A percentile compares a stretch with the other conserved stretches of the same genome.
phyloP scores from a whole-genome alignment of 2,797 vertebrate species.

The Sylvia borin region DNA sequence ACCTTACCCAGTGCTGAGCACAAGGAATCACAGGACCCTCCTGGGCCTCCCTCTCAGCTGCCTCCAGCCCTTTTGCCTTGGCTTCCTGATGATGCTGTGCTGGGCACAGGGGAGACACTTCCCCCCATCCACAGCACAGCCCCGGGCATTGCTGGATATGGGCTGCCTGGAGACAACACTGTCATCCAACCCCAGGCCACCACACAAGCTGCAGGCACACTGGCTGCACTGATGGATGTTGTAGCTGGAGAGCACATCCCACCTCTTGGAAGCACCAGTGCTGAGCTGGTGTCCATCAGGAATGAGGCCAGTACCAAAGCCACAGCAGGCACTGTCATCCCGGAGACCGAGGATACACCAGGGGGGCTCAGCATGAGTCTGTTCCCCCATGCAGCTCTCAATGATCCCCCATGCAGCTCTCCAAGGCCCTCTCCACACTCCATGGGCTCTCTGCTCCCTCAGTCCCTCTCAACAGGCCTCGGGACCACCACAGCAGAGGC shows the following conservation, averaged over 20 bases:
- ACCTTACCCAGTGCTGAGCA: rapidly evolving
- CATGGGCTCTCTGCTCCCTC: background rate
- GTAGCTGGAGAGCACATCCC: background rate
- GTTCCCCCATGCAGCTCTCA: rapidly evolving
- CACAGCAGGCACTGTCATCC: background rate
- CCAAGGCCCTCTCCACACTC: rapidly evolving
- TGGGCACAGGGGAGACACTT: rapidly evolving
- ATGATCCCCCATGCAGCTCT: background rate
- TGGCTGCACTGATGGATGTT: rapidly evolving
- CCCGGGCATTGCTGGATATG: background rate
- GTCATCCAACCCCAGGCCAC: background rate
- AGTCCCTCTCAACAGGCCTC: background rate
- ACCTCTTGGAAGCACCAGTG: background rate
- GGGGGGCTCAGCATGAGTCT: background rate
- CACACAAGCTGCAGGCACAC: rapidly evolving
- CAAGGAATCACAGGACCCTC: rapidly evolving
- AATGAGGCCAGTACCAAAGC: background rate
- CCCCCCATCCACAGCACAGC: rapidly evolving
- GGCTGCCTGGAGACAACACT: rapidly evolving
- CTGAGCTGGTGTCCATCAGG: background rate
- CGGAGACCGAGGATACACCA: rapidly evolving
- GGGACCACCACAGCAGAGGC: background rate
- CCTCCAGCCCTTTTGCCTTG: background rate
- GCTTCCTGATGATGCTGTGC: background rate
- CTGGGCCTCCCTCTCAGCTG: rapidly evolving